Percentiles rank a stretch among this genome's conserved stretches.
Evolutionary conservation across 1,140 invertebrate genomes (phyloP).

Genomic region (Medauroidea extradentata): DNA sequence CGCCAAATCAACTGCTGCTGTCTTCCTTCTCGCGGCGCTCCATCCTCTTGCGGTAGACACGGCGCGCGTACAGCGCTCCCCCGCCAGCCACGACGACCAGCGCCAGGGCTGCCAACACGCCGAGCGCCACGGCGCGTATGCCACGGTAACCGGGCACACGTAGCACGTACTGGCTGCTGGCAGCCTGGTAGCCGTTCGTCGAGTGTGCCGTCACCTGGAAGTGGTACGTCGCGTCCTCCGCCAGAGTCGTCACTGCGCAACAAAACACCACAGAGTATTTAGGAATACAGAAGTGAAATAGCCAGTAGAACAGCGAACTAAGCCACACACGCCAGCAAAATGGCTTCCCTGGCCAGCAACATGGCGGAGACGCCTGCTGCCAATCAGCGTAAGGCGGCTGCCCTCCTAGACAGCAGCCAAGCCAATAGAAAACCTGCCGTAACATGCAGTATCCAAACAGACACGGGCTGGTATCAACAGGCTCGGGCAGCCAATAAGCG

Average conservation of each 20-base stretch:
- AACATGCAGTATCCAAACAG: too few relatives aligned
- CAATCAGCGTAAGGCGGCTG: too few relatives aligned
- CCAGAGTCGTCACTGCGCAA: slow-evolving; percentile 44
- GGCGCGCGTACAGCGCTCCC: slow-evolving; percentile 54
- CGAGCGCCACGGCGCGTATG: slow-evolving; percentile 57
- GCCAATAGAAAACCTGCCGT: too few relatives aligned
- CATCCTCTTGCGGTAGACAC: background rate
- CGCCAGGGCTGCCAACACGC: slow-evolving; percentile 51
- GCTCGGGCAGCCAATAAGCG: too few relatives aligned
- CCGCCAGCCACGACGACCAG: slow-evolving; percentile 51
- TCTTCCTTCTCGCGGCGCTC: background rate
- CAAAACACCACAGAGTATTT: too few relatives aligned
- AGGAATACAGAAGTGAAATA: too few relatives aligned
- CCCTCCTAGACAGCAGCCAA: too few relatives aligned
- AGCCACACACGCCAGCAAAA: too few relatives aligned
- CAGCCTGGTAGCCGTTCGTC: slow-evolving; percentile 47
- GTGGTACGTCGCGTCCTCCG: slow-evolving; percentile 59
- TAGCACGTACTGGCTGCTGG: slow-evolving; percentile 51
- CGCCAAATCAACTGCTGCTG: background rate
- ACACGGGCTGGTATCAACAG: too few relatives aligned
- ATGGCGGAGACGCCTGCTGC: too few relatives aligned
- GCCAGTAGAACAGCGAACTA: too few relatives aligned
- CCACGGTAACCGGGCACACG: slow-evolving; percentile 57
- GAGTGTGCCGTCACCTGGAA: slow-evolving; percentile 61
- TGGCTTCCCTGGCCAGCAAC: too few relatives aligned